A percentile compares a stretch with the other conserved stretches of the same genome.
Conservation (phyloP, 1,140 invertebrate genomes). For the Papilio xuthus region DNA sequence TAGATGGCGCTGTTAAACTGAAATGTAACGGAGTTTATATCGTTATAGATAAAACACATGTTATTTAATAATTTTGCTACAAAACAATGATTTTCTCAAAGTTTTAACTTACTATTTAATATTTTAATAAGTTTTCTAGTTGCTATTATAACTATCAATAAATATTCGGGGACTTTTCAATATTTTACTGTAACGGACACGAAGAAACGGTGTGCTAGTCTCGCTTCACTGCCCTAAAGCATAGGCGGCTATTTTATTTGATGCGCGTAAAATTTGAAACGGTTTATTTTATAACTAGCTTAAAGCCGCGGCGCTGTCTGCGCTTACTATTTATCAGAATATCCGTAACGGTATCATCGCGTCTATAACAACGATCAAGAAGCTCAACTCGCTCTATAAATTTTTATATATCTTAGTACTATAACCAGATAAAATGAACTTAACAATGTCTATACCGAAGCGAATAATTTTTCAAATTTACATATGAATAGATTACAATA, state of each 20-base stretch:
- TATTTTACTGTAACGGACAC: not conserved
- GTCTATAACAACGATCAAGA: not conserved
- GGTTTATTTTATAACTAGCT: conserved; percentile 23
- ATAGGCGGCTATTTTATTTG: conserved; percentile 17
- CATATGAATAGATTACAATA: no score
- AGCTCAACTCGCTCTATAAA: conserved; percentile 1
- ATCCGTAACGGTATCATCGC: conserved; percentile 18
- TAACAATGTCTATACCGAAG: not conserved
- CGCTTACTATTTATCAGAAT: not conserved
- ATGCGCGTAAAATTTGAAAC: conserved; percentile 27
- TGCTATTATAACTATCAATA: no score
- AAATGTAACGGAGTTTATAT: no score
- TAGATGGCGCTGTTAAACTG: no score
- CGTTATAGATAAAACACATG: no score
- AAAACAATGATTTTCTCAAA: no score
- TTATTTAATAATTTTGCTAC: no score
- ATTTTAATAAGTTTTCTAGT: no score
- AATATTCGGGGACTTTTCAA: not conserved
- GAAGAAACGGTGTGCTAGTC: conserved; percentile 11
- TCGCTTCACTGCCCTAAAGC: conserved; percentile 16
- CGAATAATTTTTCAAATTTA: no score
- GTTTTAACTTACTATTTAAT: no score
- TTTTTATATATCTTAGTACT: not conserved
- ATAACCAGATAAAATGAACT: not conserved
- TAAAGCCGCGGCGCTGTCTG: conserved; percentile 2